These are phyloP conservation scores for Spondyliosoma cantharus DNA, from an alignment of 2,797 vertebrate species.

Conservation along the genomic window DNA sequence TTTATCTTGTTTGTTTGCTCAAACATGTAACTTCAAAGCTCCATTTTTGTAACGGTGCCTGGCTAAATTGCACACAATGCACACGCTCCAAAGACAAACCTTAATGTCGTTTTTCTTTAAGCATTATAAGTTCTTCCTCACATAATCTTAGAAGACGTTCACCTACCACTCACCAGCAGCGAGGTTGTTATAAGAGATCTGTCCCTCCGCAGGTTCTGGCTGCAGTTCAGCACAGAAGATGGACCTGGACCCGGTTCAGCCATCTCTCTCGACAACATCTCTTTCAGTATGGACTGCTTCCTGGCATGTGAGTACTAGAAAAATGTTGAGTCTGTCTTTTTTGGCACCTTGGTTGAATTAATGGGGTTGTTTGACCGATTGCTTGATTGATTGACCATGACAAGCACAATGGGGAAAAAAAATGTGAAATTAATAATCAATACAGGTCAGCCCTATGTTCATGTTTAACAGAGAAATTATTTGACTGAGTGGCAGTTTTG, in stretches of 20 bases:
- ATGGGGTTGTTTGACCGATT: constrained; percentile 30
- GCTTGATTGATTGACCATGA: constrained; percentile 28
- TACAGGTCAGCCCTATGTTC: constrained; percentile 20
- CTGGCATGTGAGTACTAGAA: constrained; percentile 92
- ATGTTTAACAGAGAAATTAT: constrained; percentile 25
- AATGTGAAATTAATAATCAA: constrained; percentile 35
- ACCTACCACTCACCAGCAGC: constrained; percentile 14
- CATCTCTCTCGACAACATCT: constrained; percentile 94
- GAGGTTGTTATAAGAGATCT: constrained; percentile 39
- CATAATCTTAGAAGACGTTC: constrained; percentile 29
- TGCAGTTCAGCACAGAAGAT: constrained; percentile 91
- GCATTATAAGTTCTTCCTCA: constrained; percentile 19
- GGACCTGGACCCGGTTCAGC: constrained; percentile 87
- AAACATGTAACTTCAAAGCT: not conserved
- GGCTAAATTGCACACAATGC: not conserved
- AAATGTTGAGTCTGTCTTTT: constrained; percentile 20
- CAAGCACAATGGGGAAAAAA: constrained; percentile 5
- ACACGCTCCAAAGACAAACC: constrained; percentile 17
- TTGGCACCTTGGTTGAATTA: constrained; percentile 9
- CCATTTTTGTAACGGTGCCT: constrained; percentile 3
- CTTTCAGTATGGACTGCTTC: constrained; percentile 97
- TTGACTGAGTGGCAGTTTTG: constrained; percentile 31
- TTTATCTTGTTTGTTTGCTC: too few relatives aligned
- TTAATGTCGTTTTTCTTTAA: constrained; percentile 22
- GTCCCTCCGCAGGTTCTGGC: constrained; percentile 90